A percentile compares a stretch with the other conserved stretches of the same genome.
These are phyloP conservation scores for Stigmatopora argus DNA, from an alignment of 2,113 vertebrate genomes.

Conservation along the genomic window DNA sequence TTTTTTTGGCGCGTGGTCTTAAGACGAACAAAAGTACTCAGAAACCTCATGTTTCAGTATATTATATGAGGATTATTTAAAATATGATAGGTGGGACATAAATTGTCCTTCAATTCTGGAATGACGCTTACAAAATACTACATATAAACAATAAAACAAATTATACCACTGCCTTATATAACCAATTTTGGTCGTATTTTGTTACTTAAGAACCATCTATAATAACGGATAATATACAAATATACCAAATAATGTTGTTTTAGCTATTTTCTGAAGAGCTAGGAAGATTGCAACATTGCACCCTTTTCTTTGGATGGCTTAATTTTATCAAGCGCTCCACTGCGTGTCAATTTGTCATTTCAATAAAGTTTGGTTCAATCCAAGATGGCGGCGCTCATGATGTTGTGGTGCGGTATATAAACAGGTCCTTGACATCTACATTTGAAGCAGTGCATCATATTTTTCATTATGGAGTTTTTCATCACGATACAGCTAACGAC, in stretches of 20 bases:
- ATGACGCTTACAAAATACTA: no score
- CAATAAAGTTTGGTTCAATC: constrained; percentile 72
- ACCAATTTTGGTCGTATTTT: not conserved
- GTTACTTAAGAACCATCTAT: not conserved
- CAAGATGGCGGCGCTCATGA: constrained; percentile 67
- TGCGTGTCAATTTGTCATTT: constrained; percentile 20
- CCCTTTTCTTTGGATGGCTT: not conserved
- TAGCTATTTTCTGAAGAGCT: not conserved
- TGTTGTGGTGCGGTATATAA: constrained; percentile 30
- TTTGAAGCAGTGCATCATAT: constrained; percentile 15
- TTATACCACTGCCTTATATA: not conserved
- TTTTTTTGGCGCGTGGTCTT: no score
- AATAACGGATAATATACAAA: not conserved
- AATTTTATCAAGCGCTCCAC: not conserved
- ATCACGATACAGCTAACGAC: not conserved
- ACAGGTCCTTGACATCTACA: constrained; percentile 7
- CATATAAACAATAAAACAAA: no score
- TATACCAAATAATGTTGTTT: not conserved
- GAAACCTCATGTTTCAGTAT: no score
- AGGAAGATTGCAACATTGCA: not conserved
- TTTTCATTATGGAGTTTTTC: not conserved
- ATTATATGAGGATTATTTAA: no score
- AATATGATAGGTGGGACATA: no score
- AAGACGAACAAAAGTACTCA: no score
- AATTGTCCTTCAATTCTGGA: no score